Conservation (phyloP, 1,140 invertebrate genomes). For the Holcopasites calliopsidis region DNA sequence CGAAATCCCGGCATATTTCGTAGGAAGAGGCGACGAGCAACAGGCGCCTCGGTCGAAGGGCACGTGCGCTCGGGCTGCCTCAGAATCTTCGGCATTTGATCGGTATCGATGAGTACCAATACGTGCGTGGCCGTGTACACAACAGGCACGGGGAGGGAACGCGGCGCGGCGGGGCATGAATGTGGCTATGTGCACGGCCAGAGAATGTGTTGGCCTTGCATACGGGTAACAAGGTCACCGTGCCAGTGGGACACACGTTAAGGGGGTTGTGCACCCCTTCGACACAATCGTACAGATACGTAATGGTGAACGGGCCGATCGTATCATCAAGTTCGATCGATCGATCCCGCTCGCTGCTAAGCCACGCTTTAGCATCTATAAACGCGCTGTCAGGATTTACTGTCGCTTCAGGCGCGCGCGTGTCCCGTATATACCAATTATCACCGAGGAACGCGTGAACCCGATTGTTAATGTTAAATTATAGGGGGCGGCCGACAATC, state of each 20-base stretch:
- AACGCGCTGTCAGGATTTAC: conserved; percentile 48
- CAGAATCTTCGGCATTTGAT: conserved; percentile 76
- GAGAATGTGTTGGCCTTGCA: conserved; percentile 52
- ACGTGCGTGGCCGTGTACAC: conserved; percentile 52
- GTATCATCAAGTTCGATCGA: conserved; percentile 56
- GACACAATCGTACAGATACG: conserved; percentile 51
- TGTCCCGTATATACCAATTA: conserved; percentile 44
- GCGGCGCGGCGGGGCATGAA: conserved; percentile 26
- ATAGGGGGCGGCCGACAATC: neutral
- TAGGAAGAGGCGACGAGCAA: conserved; percentile 64
- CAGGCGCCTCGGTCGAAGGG: conserved; percentile 65
- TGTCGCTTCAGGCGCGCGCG: conserved; percentile 45
- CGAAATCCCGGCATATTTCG: conserved; percentile 61
- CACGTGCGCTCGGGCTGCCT: conserved; percentile 68
- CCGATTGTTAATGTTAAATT: conserved; percentile 21
- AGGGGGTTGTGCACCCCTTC: conserved; percentile 52
- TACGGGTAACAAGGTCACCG: conserved; percentile 67
- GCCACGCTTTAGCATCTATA: conserved; percentile 55
- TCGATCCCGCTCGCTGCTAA: conserved; percentile 32
- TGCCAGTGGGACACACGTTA: conserved; percentile 65
- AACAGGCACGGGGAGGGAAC: conserved; percentile 29
- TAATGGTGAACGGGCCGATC: conserved; percentile 52
- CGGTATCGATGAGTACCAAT: conserved; percentile 66
- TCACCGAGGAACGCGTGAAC: conserved; percentile 28
- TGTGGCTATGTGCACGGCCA: conserved; percentile 38